Conservation (phyloP, 1,140 invertebrate genomes). For the Drosophila sp. region DNA sequence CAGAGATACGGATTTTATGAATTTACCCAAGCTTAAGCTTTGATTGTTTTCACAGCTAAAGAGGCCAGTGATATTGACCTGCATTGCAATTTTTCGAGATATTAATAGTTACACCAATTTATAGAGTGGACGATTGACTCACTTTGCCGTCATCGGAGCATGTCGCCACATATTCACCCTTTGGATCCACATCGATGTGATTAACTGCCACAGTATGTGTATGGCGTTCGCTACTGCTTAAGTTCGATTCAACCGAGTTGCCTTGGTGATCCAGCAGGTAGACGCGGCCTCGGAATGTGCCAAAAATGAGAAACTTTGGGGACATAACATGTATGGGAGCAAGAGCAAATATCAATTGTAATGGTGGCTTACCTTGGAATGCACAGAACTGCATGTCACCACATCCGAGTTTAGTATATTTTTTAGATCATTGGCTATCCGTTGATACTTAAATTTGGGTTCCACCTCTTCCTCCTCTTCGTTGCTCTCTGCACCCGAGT, state of each 20-base stretch:
- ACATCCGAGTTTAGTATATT: conserved; percentile 94
- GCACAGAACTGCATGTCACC: conserved; percentile 93
- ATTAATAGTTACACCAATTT: neutral
- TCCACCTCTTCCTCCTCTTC: conserved; percentile 87
- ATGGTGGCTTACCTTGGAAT: conserved; percentile 89
- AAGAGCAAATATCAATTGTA: neutral
- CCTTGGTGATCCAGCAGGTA: conserved; percentile 97
- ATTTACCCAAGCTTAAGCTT: conserved; percentile 89
- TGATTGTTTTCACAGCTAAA: conserved; percentile 93
- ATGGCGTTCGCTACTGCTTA: conserved; percentile 85
- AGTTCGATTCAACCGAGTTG: conserved; percentile 87
- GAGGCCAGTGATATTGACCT: conserved; percentile 88
- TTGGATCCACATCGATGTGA: conserved; percentile 95
- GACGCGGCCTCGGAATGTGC: conserved; percentile 95
- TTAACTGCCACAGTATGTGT: conserved; percentile 95
- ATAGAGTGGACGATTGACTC: conserved; percentile 19
- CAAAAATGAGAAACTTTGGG: conserved; percentile 93
- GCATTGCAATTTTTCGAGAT: conserved; percentile 5
- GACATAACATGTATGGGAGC: conserved; percentile 22
- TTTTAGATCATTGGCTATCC: conserved; percentile 93
- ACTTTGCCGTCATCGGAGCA: conserved; percentile 98
- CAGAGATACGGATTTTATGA: conserved; percentile 94
- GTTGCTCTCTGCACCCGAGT: conserved; percentile 38
- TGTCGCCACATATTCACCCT: conserved; percentile 89
- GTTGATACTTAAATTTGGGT: conserved; percentile 95